phyloP scores from a whole-genome alignment of 1,140 invertebrate species.

The Drosophila arizonae region DNA sequence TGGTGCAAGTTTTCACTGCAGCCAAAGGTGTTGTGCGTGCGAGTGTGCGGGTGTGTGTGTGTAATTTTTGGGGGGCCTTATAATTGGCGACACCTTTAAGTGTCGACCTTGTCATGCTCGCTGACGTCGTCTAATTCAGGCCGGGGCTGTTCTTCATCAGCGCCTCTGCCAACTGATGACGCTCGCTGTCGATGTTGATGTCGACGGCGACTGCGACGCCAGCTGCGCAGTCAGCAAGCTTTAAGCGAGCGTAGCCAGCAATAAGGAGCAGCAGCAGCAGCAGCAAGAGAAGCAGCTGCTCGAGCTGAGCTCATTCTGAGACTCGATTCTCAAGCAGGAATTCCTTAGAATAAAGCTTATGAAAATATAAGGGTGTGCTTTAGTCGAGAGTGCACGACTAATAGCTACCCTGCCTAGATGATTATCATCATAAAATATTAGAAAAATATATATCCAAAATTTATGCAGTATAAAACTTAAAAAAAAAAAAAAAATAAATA shows the following conservation, averaged over 20 bases:
- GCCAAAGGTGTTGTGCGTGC: conserved; percentile 14
- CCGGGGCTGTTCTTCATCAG: conserved; percentile 79
- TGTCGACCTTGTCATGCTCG: conserved; percentile 79
- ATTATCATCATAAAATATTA: too few relatives aligned
- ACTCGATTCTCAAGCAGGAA: conserved; percentile 59
- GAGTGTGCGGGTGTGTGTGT: background rate
- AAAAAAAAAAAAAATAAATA: too few relatives aligned
- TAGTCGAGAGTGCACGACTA: too few relatives aligned
- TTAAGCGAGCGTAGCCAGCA: conserved; percentile 28
- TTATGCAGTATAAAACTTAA: too few relatives aligned
- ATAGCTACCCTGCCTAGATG: too few relatives aligned
- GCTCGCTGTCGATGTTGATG: conserved; percentile 5
- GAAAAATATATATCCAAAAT: too few relatives aligned
- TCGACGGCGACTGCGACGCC: background rate
- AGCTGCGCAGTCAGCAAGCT: conserved; percentile 6
- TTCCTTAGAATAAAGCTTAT: conserved; percentile 53
- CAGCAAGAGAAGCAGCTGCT: conserved; percentile 10
- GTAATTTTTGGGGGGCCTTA: conserved; percentile 33
- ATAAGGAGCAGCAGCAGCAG: conserved; percentile 6
- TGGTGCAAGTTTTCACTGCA: conserved; percentile 72
- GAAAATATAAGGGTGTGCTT: too few relatives aligned
- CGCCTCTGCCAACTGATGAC: conserved; percentile 52
- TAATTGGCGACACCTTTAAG: conserved; percentile 80
- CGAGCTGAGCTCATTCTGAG: conserved; percentile 54
- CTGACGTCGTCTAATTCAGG: conserved; percentile 78